Base-by-base conservation (phyloP, 2,888 invertebrate genomes). In the Diarsia dahlii region DNA sequence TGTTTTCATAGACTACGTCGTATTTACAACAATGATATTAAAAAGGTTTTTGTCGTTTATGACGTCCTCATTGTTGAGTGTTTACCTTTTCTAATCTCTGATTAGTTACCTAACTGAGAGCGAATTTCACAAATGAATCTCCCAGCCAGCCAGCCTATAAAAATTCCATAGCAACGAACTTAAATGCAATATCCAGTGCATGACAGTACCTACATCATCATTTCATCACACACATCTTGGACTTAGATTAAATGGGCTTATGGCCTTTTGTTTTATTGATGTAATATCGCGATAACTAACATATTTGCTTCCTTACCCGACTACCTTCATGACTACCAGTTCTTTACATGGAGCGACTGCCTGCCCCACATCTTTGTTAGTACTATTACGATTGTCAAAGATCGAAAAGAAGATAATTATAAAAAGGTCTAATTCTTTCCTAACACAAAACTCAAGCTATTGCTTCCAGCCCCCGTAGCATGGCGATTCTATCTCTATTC, bases 1-100 rank as follows among this genome's bases (percentile, higher is more conserved):
- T 81, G 76, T 74, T 80, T 69, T 73, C 67, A 70, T 56, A 76
- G 71, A 60, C 72, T 71, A 74, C 71, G 64, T 71, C 58, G 34
- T 72, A 68, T 78, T 78, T 62, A 75, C 62, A 39, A 75, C 62
- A 39, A 52, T 58, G 63, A 69, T 50, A 66, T 67, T 45, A 71
- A 50, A 66, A 13, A 50, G 13, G 46, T 13, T 54, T 68, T 67
- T 66, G 60, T 62, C 10, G 6, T 48, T 48, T 58, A 67, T 28
- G 10, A 52, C 20, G 9, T 34, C 5, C 5, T 67, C 34, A 9
- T 4, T 20, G 20, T 13, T 20, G 3, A 8, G 15, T 63, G 13
- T 15, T 46, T 56, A 46, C 15, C 6, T 69, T 48, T 34, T 5
- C 18, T 64, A 12, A 65, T 23, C 8, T 23, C n/a, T 1, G 8